Evolutionary conservation across 30 jellyfish, hydroid and myxozoan genomes (phyloP), one percentile per base, ranked within the genome.

Genomic region (Calvadosia cruxmelitensis): DNA sequence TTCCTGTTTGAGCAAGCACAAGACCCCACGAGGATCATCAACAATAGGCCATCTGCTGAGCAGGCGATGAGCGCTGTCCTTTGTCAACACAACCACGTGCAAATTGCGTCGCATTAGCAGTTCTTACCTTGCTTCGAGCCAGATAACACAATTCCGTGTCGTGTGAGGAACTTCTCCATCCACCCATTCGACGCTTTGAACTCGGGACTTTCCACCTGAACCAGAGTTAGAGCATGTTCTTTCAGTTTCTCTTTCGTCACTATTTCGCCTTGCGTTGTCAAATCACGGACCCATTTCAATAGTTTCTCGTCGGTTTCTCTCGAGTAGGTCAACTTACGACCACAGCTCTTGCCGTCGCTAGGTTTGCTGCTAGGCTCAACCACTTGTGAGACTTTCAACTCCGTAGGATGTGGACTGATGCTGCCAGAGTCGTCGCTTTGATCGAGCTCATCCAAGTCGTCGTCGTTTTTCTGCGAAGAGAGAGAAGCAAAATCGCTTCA

Each of bases 151-250:
- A 83, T 61, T 13, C 84, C 80, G 53, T 83, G 90, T 50, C 94
- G 75, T 0, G 84, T 75, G 10, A 83, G 71, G 62, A 83, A 83
- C 53, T 83, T 83, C 33, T 83, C 94, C 1, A 83, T 78, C 94
- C 94, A 83, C 28, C 94, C 94, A 50, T 82, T 74, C 0, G 94
- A 83, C 0, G 94, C 94, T 52, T 83, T 83, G 74, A 83, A 83
- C 3, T 83, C 94, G 3, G 80, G 85, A 68, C 94, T 72, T 50
- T 83, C 84, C 0, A 76, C 81, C 36, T 75, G 90, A 2, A 83
- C 74, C 24, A 83, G 33, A 2, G 76, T 27, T 27, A 75, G 67
- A 20, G 94, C 94, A 48, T 83, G 90, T n/a, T 71, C 68, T 36
- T 78, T 86, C 29, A 83, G 61, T 84, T 65, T 83, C 35, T 83